phyloP scores from a whole-genome alignment of 2,888 invertebrate species.

The Acleris literana region DNA sequence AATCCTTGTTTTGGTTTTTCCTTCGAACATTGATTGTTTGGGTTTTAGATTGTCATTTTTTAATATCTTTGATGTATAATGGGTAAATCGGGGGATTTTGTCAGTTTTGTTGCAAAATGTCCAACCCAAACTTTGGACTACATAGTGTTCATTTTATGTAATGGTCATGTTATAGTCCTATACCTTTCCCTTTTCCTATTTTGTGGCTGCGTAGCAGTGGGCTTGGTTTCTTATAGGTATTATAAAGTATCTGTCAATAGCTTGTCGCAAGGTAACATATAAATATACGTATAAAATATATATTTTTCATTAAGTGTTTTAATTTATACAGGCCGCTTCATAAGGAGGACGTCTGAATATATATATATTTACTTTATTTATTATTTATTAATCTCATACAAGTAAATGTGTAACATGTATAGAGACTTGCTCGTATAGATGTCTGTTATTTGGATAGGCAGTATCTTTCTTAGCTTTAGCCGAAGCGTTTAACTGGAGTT shows the following conservation, averaged over 20 bases:
- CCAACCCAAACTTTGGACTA: not conserved
- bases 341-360: constrained; percentile 61
- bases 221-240: constrained; percentile 81
- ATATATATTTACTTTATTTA: constrained; percentile 48
- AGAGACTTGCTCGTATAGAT: constrained; percentile 78
- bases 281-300: constrained; percentile 53
- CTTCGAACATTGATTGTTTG: constrained; percentile 19
- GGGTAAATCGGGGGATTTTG: no score
- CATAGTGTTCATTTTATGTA: constrained; percentile 4
- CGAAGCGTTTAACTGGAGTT: constrained; percentile 42
- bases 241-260: constrained; percentile 63
- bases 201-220: constrained; percentile 81
- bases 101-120: not conserved
- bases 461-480: constrained; percentile 63
- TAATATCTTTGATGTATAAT: no score
- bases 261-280: constrained; percentile 78
- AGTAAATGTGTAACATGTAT: constrained; percentile 77
- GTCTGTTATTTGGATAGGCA: constrained; percentile 76
- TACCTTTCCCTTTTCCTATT: constrained; percentile 36
- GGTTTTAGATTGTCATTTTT: not conserved
- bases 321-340: constrained; percentile 60
- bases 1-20: constrained; percentile 31
- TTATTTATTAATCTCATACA: constrained; percentile 52
- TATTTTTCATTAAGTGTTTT: constrained; percentile 52
- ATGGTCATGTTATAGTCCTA: constrained; percentile 28